Percentiles rank a stretch among this genome's conserved stretches.
Evolutionary conservation across 1,140 invertebrate species (phyloP).

Genomic region (Carposina sasakii): DNA sequence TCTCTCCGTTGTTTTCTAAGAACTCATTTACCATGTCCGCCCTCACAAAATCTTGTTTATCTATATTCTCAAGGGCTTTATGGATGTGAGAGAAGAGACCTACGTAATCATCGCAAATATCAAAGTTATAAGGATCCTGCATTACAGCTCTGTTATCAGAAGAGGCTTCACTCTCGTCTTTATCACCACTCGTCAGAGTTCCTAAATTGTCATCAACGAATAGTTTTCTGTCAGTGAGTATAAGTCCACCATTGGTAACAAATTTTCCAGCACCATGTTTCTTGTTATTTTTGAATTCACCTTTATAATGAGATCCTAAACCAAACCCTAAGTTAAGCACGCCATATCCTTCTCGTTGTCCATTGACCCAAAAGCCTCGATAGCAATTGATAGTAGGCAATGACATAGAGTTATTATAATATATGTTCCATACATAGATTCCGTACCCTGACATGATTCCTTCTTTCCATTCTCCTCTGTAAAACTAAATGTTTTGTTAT

Average conservation of each 20-base stretch:
- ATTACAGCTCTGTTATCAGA: conserved; percentile 21
- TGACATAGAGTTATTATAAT: conserved; percentile 67
- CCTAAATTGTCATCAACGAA: conserved; percentile 69
- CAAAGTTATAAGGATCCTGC: conserved; percentile 40
- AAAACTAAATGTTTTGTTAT: too few species aligned
- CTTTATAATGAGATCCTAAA: conserved; percentile 70
- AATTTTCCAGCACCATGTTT: conserved; percentile 73
- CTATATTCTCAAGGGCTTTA: conserved; percentile 48
- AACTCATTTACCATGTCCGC: conserved; percentile 41
- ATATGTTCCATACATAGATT: conserved; percentile 72
- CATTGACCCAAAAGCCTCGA: conserved; percentile 71
- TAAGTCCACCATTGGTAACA: conserved; percentile 72
- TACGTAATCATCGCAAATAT: conserved; percentile 46
- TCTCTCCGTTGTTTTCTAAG: conserved; percentile 42
- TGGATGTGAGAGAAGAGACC: conserved; percentile 52
- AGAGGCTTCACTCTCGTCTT: conserved; percentile 14
- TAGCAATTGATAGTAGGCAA: conserved; percentile 68
- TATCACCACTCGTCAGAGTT: conserved; percentile 11
- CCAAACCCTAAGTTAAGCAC: conserved; percentile 67
- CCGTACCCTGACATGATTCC: conserved; percentile 73
- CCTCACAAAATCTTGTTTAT: conserved; percentile 38
- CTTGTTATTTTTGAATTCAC: conserved; percentile 71
- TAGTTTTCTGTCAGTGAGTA: conserved; percentile 61
- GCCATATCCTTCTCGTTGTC: conserved; percentile 70
- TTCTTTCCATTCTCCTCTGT: conserved; percentile 72